A percentile compares a stretch with the other conserved stretches of the same genome.
These are phyloP conservation scores for Nibea albiflora DNA, from an alignment of 2,113 vertebrate genomes.

Conservation along the genomic window DNA sequence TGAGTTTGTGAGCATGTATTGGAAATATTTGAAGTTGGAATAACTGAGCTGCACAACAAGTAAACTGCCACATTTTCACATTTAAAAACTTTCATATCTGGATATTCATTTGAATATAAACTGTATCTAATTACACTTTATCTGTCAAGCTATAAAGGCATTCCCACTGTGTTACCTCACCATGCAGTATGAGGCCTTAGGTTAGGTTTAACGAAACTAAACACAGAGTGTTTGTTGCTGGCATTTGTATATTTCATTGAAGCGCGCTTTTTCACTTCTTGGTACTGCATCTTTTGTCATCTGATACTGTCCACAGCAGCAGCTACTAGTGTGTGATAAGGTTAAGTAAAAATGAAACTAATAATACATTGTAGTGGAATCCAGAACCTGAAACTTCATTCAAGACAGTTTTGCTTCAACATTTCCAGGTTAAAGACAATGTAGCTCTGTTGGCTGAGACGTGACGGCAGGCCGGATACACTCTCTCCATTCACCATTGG, in stretches of 20 bases:
- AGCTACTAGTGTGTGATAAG: neutral
- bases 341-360: neutral
- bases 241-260: neutral
- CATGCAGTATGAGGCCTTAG: neutral
- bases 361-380: neutral
- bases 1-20: neutral
- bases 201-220: conserved; percentile 6
- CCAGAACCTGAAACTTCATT: neutral
- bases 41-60: neutral
- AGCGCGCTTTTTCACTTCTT: conserved; percentile 30
- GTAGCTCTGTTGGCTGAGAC: neutral
- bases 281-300: neutral
- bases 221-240: no score
- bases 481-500: conserved; percentile 63
- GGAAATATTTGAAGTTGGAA: neutral
- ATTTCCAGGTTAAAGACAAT: conserved; percentile 3
- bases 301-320: neutral
- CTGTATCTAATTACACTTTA: neutral
- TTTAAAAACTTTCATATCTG: neutral
- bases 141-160: neutral
- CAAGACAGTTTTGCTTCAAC: no score
- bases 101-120: neutral
- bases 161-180: neutral
- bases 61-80: neutral
- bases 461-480: conserved; percentile 28